Evolutionary conservation across 2,888 invertebrate genomes (phyloP).

Genomic region (Dermolepida albohirtum): DNA sequence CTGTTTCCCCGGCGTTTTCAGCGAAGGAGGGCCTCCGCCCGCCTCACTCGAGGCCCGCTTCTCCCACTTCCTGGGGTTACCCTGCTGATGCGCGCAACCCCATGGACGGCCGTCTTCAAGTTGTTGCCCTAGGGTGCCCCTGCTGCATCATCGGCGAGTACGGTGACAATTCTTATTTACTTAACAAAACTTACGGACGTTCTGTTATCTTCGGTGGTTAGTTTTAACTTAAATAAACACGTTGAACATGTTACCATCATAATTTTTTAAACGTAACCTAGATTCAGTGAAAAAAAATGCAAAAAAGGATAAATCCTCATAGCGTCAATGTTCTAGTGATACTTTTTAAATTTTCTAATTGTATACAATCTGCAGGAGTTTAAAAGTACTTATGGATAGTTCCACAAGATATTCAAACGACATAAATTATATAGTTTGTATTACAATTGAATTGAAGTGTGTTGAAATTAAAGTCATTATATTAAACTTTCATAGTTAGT

Average conservation of each 20-base stretch:
- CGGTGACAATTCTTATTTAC: conserved; percentile 47
- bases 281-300: background rate
- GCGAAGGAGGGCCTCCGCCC: conserved; percentile 51
- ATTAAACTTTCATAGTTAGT: too few relatives aligned
- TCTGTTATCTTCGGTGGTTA: conserved; percentile 19
- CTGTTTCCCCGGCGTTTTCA: conserved; percentile 16
- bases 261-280: background rate
- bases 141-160: conserved; percentile 43
- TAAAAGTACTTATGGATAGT: too few relatives aligned
- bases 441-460: too few relatives aligned
- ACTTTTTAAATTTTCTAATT: too few relatives aligned
- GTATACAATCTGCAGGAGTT: too few relatives aligned
- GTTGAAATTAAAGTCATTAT: too few relatives aligned
- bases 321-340: too few relatives aligned
- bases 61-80: conserved; percentile 44
- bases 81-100: conserved; percentile 31
- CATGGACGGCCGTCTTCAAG: conserved; percentile 5
- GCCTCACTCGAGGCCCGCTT: conserved; percentile 55
- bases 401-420: too few relatives aligned
- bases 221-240: conserved; percentile 6
- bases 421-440: too few relatives aligned
- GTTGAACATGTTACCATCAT: background rate
- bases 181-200: conserved; percentile 40
- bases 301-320: too few relatives aligned
- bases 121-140: conserved; percentile 27